These are phyloP conservation scores for Tenebrosternarchus preto DNA, from an alignment of 2,113 vertebrate species.

Conservation along the genomic window DNA sequence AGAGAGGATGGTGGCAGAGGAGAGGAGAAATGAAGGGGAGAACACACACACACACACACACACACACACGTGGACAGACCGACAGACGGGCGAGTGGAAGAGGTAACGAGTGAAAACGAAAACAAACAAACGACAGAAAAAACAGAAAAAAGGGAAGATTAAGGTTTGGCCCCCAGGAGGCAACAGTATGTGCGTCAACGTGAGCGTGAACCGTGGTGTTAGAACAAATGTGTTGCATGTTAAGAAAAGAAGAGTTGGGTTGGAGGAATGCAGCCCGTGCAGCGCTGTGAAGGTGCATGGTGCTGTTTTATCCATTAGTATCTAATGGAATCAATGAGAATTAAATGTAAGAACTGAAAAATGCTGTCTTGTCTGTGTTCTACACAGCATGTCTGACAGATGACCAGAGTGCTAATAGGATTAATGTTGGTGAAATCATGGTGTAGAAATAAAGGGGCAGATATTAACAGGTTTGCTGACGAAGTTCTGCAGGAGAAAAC, in stretches of 20 bases:
- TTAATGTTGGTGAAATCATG: neutral
- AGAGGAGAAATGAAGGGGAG: slow-evolving; percentile 27
- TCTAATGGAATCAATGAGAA: slow-evolving; percentile 23
- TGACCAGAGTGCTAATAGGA: slow-evolving; percentile 1
- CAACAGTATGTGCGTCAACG: slow-evolving; percentile 51
- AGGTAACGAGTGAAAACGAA: slow-evolving; percentile 56
- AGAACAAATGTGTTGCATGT: slow-evolving; percentile 35
- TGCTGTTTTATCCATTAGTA: slow-evolving; percentile 4
- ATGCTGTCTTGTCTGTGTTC: neutral
- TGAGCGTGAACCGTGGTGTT: slow-evolving; percentile 46
- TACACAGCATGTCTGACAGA: slow-evolving; percentile 9
- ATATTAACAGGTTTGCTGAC: neutral
- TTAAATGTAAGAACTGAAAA: slow-evolving; percentile 19
- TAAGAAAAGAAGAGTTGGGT: slow-evolving; percentile 46
- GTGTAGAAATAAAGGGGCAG: neutral
- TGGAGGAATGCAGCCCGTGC: slow-evolving; percentile 38
- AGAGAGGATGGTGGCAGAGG: slow-evolving; percentile 16
- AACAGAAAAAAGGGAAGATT: slow-evolving; percentile 61
- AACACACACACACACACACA: slow-evolving; percentile 38
- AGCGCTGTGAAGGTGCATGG: slow-evolving; percentile 24
- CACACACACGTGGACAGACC: slow-evolving; percentile 31
- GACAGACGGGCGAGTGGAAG: slow-evolving; percentile 38
- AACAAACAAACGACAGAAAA: slow-evolving; percentile 65
- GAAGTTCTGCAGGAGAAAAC: neutral
- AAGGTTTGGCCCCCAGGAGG: slow-evolving; percentile 54